Evolutionary conservation across 1,140 invertebrate genomes (phyloP).

Genomic region (Nephila pilipes): DNA sequence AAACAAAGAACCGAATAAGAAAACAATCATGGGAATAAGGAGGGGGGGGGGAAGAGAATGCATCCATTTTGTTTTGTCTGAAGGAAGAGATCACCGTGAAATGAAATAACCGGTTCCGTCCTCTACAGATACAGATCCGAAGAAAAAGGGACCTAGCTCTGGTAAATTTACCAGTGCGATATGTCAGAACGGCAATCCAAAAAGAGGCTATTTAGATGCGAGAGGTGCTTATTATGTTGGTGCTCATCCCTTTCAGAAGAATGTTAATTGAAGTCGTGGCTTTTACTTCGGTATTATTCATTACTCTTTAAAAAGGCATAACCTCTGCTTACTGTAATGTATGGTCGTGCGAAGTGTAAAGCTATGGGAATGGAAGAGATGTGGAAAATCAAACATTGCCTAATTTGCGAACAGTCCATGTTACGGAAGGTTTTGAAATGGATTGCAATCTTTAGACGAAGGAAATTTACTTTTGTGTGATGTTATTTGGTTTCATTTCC

Average conservation of each 20-base stretch:
- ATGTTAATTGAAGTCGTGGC: conserved; percentile 72
- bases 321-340: conserved; percentile 11
- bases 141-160: background rate
- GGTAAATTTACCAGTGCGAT: conserved; percentile 49
- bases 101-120: conserved; percentile 43
- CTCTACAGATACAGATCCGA: background rate
- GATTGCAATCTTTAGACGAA: background rate
- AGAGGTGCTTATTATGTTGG: conserved; percentile 56
- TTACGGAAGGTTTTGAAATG: background rate
- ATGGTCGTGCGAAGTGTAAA: background rate
- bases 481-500: no score
- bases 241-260: conserved; percentile 36
- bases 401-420: background rate
- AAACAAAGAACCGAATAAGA: no score
- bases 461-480: no score
- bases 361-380: background rate
- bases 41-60: background rate
- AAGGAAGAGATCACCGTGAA: background rate
- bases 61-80: background rate
- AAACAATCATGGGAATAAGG: background rate
- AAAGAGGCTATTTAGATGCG: conserved; percentile 30
- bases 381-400: background rate
- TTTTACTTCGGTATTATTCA: conserved; percentile 48
- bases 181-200: conserved; percentile 20
- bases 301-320: conserved; percentile 44